Evolutionary conservation across 2,888 invertebrate genomes (phyloP).

Genomic region (Lasioglossum villosulum): DNA sequence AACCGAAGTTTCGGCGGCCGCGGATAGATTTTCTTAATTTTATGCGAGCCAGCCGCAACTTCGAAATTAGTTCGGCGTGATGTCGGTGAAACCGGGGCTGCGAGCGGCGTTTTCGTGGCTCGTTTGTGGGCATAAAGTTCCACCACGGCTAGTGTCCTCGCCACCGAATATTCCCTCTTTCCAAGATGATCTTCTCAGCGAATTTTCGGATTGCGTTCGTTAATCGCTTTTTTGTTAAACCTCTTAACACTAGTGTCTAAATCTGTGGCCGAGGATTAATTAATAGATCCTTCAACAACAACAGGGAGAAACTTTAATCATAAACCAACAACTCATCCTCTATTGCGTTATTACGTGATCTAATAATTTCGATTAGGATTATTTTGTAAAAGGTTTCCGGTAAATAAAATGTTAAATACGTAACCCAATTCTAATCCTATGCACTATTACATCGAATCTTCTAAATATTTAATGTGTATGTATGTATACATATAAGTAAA

Average conservation of each 20-base stretch:
- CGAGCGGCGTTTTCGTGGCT: background rate
- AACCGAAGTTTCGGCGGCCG: constrained; percentile 35
- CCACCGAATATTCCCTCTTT: background rate
- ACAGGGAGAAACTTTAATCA: background rate
- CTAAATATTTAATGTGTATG: too few species aligned
- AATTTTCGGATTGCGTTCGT: background rate
- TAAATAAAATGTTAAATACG: background rate
- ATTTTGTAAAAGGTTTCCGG: too few species aligned
- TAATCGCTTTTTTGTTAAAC: background rate
- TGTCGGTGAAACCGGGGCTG: constrained; percentile 22
- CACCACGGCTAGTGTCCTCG: background rate
- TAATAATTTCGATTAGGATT: too few species aligned
- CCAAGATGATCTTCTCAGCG: background rate
- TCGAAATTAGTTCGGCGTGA: constrained; percentile 51
- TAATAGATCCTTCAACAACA: background rate
- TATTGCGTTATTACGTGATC: too few species aligned
- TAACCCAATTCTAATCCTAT: background rate
- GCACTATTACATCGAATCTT: background rate
- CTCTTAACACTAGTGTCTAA: too few species aligned
- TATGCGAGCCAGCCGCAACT: constrained; percentile 47
- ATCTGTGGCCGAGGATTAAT: too few species aligned
- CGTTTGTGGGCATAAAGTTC: background rate
- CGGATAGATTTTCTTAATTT: constrained; percentile 64
- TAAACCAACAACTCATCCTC: too few species aligned
- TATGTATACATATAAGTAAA: too few species aligned